These are phyloP conservation scores for Calyptommatus sinebrachiatus DNA, from an alignment of 2,113 vertebrate genomes.

Conservation along the genomic window DNA sequence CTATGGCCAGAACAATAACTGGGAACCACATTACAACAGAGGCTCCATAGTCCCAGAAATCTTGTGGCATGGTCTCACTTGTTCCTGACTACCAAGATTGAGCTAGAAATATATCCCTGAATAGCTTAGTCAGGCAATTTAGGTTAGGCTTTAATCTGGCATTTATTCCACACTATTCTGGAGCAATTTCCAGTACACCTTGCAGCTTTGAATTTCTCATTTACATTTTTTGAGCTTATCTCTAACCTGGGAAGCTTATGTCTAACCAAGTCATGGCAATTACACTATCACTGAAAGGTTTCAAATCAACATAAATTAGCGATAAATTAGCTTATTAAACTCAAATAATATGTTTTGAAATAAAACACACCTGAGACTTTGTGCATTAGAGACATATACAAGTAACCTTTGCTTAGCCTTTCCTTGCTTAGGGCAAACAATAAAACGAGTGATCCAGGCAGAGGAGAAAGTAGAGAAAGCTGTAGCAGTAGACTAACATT, in stretches of 20 bases:
- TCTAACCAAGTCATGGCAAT: neutral
- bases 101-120: no score
- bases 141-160: no score
- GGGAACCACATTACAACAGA: no score
- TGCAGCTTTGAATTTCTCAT: neutral
- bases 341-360: constrained; percentile 3
- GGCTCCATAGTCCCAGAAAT: no score
- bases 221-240: neutral
- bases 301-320: constrained; percentile 13
- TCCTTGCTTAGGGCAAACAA: neutral
- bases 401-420: neutral
- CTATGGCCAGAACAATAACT: no score
- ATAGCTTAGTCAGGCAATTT: no score
- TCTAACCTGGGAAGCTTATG: neutral
- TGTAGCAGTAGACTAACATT: neutral
- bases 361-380: constrained; percentile 12
- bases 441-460: neutral
- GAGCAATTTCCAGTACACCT: no score
- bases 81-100: no score
- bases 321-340: constrained; percentile 5
- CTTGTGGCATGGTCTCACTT: no score
- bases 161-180: no score
- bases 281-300: constrained; percentile 1
- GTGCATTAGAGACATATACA: neutral
- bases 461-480: neutral